Percentiles rank a stretch among this genome's conserved stretches.
Conservation (phyloP, 2,797 vertebrate genomes). For the Philypnodon macrostomus region DNA sequence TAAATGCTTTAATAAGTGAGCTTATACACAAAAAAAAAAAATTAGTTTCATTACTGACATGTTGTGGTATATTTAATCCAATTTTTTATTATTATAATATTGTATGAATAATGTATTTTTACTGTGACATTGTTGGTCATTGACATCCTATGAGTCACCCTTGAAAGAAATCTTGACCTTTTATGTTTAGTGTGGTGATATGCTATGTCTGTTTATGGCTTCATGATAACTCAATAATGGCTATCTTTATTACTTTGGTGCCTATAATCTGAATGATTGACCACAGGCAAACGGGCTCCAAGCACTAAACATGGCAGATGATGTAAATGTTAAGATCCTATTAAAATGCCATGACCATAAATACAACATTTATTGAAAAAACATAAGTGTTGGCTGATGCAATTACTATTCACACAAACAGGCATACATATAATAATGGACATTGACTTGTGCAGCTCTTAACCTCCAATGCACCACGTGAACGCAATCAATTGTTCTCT, state of each 20-base stretch:
- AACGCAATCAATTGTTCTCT: conserved; percentile 5
- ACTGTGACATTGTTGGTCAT: too few relatives aligned
- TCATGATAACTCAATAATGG: background rate
- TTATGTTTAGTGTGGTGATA: background rate
- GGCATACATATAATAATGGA: background rate
- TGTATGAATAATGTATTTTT: too few relatives aligned
- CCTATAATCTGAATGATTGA: background rate
- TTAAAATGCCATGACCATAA: conserved; percentile 3
- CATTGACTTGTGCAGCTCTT: background rate
- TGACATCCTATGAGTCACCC: background rate
- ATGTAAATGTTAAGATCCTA: background rate
- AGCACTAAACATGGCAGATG: background rate
- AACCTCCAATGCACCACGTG: background rate
- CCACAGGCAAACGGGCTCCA: too few relatives aligned
- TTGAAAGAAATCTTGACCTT: background rate
- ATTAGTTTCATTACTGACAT: too few relatives aligned
- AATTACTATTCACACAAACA: background rate
- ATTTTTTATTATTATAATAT: too few relatives aligned
- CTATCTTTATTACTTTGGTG: background rate
- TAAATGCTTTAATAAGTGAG: too few relatives aligned
- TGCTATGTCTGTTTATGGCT: background rate
- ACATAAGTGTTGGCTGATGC: background rate
- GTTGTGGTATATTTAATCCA: too few relatives aligned
- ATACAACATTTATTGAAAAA: conserved; percentile 1
- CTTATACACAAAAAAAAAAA: too few relatives aligned